phyloP scores from a whole-genome alignment of 2,113 vertebrate species.

The Cephalophus harveyi region DNA sequence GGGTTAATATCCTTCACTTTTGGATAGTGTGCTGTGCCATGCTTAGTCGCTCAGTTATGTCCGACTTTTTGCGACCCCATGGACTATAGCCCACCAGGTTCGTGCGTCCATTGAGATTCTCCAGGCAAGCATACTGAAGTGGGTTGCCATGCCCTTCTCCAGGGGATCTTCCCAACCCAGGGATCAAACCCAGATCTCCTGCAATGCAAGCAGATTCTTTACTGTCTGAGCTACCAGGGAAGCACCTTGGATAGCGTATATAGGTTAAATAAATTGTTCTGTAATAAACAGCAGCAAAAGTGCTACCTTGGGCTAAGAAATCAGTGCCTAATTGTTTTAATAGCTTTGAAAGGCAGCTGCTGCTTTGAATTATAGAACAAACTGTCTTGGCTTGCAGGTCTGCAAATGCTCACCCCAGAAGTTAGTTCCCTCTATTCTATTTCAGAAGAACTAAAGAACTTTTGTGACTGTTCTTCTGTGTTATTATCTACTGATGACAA shows the following conservation, averaged over 20 bases:
- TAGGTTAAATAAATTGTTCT: neutral
- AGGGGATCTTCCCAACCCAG: neutral
- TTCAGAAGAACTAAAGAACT: neutral
- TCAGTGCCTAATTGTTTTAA: neutral
- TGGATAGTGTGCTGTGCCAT: neutral
- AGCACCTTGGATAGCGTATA: neutral
- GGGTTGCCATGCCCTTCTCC: neutral
- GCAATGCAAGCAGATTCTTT: neutral
- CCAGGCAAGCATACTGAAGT: neutral
- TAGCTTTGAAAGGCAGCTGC: neutral
- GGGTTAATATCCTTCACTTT: neutral
- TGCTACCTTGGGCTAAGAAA: neutral
- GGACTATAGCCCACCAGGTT: neutral
- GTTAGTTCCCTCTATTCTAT: neutral
- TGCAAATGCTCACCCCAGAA: neutral
- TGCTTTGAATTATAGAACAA: neutral
- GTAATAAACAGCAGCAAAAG: neutral
- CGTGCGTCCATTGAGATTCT: neutral
- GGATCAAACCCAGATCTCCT: neutral
- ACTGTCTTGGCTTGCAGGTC: neutral
- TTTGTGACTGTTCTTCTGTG: neutral
- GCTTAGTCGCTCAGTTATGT: neutral
- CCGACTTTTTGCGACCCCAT: rapidly evolving
- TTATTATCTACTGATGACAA: neutral
- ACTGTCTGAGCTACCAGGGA: neutral